A percentile compares a stretch with the other conserved stretches of the same genome.
These are phyloP conservation scores for Amia ocellicauda DNA, from an alignment of 2,113 vertebrate genomes.

Conservation along the genomic window DNA sequence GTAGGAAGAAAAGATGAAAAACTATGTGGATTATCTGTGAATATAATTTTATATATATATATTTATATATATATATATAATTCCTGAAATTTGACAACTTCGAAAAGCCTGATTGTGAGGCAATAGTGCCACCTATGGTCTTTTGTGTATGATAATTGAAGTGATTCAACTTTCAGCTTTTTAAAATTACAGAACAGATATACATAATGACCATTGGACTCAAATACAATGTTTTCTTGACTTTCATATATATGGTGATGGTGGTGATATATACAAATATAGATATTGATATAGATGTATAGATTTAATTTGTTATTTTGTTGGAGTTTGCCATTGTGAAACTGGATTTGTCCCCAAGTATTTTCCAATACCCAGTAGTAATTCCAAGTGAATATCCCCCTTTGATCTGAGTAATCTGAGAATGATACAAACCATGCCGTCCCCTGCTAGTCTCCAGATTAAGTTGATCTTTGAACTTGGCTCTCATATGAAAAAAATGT, in stretches of 20 bases:
- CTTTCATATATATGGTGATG: too few relatives aligned
- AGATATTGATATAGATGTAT: not conserved
- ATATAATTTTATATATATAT: too few relatives aligned
- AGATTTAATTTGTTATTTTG: not conserved
- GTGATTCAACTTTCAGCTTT: not conserved
- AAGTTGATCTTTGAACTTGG: slow-evolving; percentile 69
- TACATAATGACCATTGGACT: too few relatives aligned
- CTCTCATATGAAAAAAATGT: slow-evolving; percentile 52
- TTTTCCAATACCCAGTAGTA: slow-evolving; percentile 53
- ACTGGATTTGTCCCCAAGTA: slow-evolving; percentile 38
- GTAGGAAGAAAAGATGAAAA: not conserved
- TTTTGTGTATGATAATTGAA: slow-evolving; percentile 5
- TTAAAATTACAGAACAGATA: too few relatives aligned
- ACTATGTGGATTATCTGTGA: too few relatives aligned
- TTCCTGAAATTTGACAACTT: slow-evolving; percentile 16
- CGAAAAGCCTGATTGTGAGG: slow-evolving; percentile 42
- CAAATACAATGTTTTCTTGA: not conserved
- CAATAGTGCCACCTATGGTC: slow-evolving; percentile 75
- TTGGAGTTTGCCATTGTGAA: slow-evolving; percentile 46
- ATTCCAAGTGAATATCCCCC: slow-evolving; percentile 54
- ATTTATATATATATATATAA: slow-evolving; percentile 28
- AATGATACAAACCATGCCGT: slow-evolving; percentile 56
- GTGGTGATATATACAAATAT: not conserved
- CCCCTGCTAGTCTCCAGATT: slow-evolving; percentile 51
- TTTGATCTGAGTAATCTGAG: slow-evolving; percentile 74